Evolutionary conservation across 2,797 vertebrate species (phyloP).

Genomic region (Nasua narica): DNA sequence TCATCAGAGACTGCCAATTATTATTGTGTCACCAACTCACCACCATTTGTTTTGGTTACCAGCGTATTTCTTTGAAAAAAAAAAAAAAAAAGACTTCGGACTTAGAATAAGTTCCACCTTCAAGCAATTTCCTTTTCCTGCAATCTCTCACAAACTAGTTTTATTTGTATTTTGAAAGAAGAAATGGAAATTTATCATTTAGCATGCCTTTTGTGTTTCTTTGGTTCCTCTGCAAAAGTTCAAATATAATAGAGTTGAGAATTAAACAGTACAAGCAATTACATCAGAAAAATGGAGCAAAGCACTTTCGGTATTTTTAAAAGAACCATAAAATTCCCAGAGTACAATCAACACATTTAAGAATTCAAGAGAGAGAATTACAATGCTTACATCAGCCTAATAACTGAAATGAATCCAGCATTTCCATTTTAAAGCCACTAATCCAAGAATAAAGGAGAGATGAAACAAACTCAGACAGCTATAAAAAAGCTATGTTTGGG

Average conservation of each 20-base stretch:
- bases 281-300: constrained; percentile 54
- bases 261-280: constrained; percentile 67
- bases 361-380: constrained; percentile 61
- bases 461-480: constrained; percentile 56
- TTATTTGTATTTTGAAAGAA: constrained; percentile 42
- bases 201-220: constrained; percentile 34
- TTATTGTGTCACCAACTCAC: constrained; percentile 63
- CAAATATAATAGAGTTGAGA: constrained; percentile 54
- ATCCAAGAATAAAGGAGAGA: constrained; percentile 62
- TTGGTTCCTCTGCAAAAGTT: constrained; percentile 54
- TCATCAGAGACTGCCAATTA: constrained; percentile 72
- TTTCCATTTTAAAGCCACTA: constrained; percentile 72
- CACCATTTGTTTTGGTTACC: constrained; percentile 68
- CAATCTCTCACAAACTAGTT: constrained; percentile 42
- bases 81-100: not conserved
- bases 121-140: constrained; percentile 49
- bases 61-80: constrained; percentile 52
- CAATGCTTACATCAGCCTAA: constrained; percentile 55
- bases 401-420: constrained; percentile 61
- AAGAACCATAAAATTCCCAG: constrained; percentile 66
- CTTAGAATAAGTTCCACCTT: constrained; percentile 34
- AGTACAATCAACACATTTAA: constrained; percentile 62
- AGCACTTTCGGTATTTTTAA: constrained; percentile 62
- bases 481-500: constrained; percentile 45
- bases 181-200: constrained; percentile 49